A percentile compares a stretch with the other conserved stretches of the same genome.
These are phyloP conservation scores for Synanthedon tipuliformis DNA, from an alignment of 2,888 invertebrate species.

Conservation along the genomic window DNA sequence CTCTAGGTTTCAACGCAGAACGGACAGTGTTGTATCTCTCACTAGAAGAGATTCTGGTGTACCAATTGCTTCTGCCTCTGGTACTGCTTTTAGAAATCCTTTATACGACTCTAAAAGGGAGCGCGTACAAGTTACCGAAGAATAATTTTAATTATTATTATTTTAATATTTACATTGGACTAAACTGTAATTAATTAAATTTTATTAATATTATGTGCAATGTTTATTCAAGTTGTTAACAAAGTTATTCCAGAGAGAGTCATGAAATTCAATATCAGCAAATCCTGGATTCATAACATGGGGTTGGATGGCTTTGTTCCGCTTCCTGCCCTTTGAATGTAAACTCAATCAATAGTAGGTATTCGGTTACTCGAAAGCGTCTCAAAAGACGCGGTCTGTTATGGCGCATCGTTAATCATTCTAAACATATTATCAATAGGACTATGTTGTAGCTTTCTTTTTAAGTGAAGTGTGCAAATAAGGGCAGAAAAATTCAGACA, in stretches of 20 bases:
- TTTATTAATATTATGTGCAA: too few species aligned
- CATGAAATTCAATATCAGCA: neutral
- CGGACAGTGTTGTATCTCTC: constrained; percentile 53
- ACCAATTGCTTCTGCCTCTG: constrained; percentile 16
- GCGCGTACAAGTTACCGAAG: constrained; percentile 31
- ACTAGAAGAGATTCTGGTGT: constrained; percentile 44
- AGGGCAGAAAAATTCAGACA: too few species aligned
- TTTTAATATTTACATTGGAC: too few species aligned
- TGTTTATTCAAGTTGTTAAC: too few species aligned
- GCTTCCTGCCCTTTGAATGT: constrained; percentile 21
- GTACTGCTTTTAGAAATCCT: constrained; percentile 52
- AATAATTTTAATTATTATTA: neutral
- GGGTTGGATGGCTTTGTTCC: constrained; percentile 5
- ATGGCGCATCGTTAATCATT: constrained; percentile 40
- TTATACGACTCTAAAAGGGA: constrained; percentile 52
- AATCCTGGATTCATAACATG: neutral
- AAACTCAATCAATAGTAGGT: constrained; percentile 29
- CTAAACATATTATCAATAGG: constrained; percentile 8
- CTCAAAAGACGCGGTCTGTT: constrained; percentile 30
- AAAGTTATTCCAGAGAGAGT: neutral
- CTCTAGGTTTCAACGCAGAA: constrained; percentile 40
- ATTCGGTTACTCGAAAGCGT: constrained; percentile 35
- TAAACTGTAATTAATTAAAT: too few species aligned
- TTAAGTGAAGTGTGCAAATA: too few species aligned
- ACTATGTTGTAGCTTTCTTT: constrained; percentile 5